Conservation (phyloP, 1,140 invertebrate genomes). For the Drosophila leontia region DNA sequence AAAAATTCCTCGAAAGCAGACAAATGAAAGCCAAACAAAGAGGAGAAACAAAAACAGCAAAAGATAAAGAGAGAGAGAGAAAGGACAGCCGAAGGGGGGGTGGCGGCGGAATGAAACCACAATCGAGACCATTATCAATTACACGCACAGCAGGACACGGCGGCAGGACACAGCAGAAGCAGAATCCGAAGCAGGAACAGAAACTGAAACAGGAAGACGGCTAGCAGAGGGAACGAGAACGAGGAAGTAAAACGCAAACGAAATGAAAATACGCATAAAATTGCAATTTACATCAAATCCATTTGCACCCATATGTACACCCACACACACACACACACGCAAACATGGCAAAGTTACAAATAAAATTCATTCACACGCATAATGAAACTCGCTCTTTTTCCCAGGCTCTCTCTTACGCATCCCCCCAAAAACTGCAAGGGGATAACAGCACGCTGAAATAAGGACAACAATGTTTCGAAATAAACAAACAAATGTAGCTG, state of each 20-base stretch:
- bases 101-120: constrained; percentile 57
- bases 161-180: constrained; percentile 44
- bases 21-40: constrained; percentile 45
- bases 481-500: constrained; percentile 78
- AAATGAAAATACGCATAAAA: constrained; percentile 82
- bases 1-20: constrained; percentile 46
- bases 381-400: constrained; percentile 69
- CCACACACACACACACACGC: constrained; percentile 9
- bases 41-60: constrained; percentile 56
- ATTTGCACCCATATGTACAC: constrained; percentile 76
- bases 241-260: constrained; percentile 40
- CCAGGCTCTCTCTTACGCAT: constrained; percentile 15
- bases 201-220: constrained; percentile 12
- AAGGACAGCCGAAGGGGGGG: constrained; percentile 1
- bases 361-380: constrained; percentile 83
- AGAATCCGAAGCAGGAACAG: constrained; percentile 3
- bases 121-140: constrained; percentile 83
- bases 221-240: not conserved
- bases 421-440: constrained; percentile 46
- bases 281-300: constrained; percentile 83
- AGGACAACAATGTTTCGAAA: constrained; percentile 81
- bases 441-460: constrained; percentile 74
- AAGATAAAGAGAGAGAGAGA: constrained; percentile 38
- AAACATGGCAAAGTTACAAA: constrained; percentile 58
- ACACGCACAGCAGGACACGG: constrained; percentile 77